phyloP scores from a whole-genome alignment of 2,113 vertebrate genomes.

The Asarcornis scutulata region DNA sequence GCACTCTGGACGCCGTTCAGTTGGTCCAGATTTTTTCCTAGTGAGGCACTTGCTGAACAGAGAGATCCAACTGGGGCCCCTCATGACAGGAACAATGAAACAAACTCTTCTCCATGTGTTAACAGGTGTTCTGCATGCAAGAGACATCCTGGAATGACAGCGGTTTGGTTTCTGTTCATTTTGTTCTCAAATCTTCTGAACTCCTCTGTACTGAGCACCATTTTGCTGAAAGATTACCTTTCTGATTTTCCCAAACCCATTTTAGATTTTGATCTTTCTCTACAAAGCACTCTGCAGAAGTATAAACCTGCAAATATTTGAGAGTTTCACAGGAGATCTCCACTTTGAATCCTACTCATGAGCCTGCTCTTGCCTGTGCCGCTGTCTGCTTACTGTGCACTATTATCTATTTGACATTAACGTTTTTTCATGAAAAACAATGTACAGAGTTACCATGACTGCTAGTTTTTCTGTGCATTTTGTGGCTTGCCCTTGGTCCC shows the following conservation, averaged over 20 bases:
- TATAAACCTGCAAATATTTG: neutral
- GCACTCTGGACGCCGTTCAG: neutral
- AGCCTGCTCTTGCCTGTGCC: neutral
- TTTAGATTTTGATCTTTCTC: neutral
- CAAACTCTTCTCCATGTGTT: neutral
- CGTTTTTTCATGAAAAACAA: neutral
- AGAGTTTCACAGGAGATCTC: neutral
- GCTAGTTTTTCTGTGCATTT: neutral
- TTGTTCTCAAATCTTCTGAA: neutral
- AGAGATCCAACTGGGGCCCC: neutral
- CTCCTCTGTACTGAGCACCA: neutral
- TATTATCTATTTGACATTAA: neutral
- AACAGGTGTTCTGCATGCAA: conserved; percentile 16
- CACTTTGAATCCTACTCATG: neutral
- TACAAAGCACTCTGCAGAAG: neutral
- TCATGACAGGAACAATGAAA: neutral
- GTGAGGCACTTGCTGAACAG: neutral
- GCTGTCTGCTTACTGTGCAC: neutral
- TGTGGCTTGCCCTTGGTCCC: neutral
- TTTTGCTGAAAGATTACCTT: neutral
- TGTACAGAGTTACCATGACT: neutral
- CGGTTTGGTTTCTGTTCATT: neutral
- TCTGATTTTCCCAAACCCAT: neutral
- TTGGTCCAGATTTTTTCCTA: conserved; percentile 11
- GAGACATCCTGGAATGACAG: neutral